phyloP scores from a whole-genome alignment of 1,140 invertebrate species.

The Nebria ingens region DNA sequence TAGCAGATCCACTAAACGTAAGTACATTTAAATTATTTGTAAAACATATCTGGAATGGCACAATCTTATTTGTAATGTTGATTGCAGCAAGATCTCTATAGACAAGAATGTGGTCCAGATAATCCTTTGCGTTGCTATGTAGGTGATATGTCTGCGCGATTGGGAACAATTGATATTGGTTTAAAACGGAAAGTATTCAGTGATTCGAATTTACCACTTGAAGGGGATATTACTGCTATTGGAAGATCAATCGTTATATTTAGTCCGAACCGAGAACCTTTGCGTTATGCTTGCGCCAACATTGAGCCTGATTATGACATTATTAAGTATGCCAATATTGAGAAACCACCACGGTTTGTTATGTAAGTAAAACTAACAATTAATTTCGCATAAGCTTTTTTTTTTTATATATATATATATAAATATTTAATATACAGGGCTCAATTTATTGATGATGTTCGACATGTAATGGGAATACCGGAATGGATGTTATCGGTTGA shows the following conservation, averaged over 20 bases:
- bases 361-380: slow-evolving; percentile 71
- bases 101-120: slow-evolving; percentile 72
- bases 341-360: slow-evolving; percentile 77
- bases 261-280: slow-evolving; percentile 55
- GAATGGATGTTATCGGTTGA: slow-evolving; percentile 85
- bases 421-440: too few relatives aligned
- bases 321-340: slow-evolving; percentile 80
- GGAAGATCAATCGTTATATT: slow-evolving; percentile 80
- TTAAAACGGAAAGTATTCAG: slow-evolving; percentile 63
- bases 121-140: slow-evolving; percentile 85
- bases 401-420: too few relatives aligned
- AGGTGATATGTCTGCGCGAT: slow-evolving; percentile 78
- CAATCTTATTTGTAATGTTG: too few relatives aligned
- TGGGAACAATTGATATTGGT: slow-evolving; percentile 78
- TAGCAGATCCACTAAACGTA: slow-evolving; percentile 82
- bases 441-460: slow-evolving; percentile 74
- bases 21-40: slow-evolving; percentile 26
- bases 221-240: slow-evolving; percentile 62
- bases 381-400: slow-evolving; percentile 10
- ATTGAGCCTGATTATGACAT: slow-evolving; percentile 85
- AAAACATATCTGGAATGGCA: neutral
- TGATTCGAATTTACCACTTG: slow-evolving; percentile 81
- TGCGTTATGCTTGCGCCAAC: slow-evolving; percentile 81
- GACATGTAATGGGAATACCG: slow-evolving; percentile 72
- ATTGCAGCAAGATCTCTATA: slow-evolving; percentile 67